Evolutionary conservation across 2,888 invertebrate genomes (phyloP).

Genomic region (Cryptocheilus praepositus): DNA sequence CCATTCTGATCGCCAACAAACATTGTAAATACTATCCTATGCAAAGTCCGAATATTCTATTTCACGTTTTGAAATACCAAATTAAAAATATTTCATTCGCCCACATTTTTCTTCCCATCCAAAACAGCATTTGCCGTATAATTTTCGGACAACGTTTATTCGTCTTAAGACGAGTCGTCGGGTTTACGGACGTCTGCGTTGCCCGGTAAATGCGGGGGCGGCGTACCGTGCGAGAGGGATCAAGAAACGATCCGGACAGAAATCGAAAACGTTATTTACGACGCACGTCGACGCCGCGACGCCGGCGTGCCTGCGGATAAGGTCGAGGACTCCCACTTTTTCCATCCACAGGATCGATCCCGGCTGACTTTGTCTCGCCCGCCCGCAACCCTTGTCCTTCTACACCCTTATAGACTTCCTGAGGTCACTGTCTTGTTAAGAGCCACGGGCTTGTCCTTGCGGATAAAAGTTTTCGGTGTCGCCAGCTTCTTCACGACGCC

Average conservation of each 20-base stretch:
- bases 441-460: too few species aligned
- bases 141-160: too few species aligned
- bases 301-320: slow-evolving; percentile 22
- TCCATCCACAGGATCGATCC: slow-evolving; percentile 16
- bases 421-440: too few species aligned
- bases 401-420: background rate
- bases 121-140: too few species aligned
- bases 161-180: slow-evolving; percentile 28
- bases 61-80: too few species aligned
- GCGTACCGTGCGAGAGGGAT: slow-evolving; percentile 1
- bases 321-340: slow-evolving; percentile 20
- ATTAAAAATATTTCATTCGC: too few species aligned
- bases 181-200: slow-evolving; percentile 50
- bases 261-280: slow-evolving; percentile 40
- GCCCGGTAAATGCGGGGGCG: slow-evolving; percentile 2
- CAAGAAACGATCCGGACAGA: slow-evolving; percentile 23
- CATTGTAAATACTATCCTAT: too few species aligned
- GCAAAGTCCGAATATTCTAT: too few species aligned
- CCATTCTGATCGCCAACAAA: too few species aligned
- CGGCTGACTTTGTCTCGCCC: background rate
- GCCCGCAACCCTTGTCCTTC: background rate
- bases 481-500: too few species aligned
- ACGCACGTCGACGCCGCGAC: slow-evolving; percentile 23
- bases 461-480: too few species aligned
- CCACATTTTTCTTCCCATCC: too few species aligned